Conservation (phyloP, 2,888 invertebrate genomes). For the Lottia gigantea region DNA sequence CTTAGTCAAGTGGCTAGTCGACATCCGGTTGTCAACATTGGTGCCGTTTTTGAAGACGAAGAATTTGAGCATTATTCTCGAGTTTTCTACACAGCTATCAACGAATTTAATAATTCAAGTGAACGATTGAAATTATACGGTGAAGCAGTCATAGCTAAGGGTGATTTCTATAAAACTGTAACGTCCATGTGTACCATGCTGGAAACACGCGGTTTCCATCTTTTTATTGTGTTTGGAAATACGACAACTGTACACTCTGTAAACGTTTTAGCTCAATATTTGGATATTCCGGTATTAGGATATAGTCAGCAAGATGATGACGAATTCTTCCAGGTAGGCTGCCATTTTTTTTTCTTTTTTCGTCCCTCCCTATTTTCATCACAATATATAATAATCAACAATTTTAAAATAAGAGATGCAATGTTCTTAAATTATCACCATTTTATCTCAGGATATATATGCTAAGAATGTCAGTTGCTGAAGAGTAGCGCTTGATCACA, state of each 20-base stretch:
- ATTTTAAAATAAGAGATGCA: too few species aligned
- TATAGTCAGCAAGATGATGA: slow-evolving; percentile 45
- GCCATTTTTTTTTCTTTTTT: too few species aligned
- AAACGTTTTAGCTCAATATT: slow-evolving; percentile 44
- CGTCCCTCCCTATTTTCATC: too few species aligned
- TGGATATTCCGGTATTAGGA: slow-evolving; percentile 54
- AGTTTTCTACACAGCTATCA: slow-evolving; percentile 41
- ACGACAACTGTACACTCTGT: slow-evolving; percentile 48
- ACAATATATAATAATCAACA: too few species aligned
- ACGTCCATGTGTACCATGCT: slow-evolving; percentile 44
- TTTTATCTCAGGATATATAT: too few species aligned
- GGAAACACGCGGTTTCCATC: slow-evolving; percentile 35
- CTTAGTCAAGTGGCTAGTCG: background rate
- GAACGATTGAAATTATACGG: slow-evolving; percentile 36
- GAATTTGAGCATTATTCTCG: slow-evolving; percentile 42
- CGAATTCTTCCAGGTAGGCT: slow-evolving; percentile 44
- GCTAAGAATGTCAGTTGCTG: too few species aligned
- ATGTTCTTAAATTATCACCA: too few species aligned
- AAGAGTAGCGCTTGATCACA: too few species aligned
- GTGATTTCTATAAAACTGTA: slow-evolving; percentile 40
- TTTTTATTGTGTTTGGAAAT: slow-evolving; percentile 49
- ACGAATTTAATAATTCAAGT: slow-evolving; percentile 37
- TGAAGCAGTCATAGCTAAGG: slow-evolving; percentile 31
- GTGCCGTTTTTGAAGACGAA: slow-evolving; percentile 48
- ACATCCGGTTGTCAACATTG: slow-evolving; percentile 42